Base-by-base conservation (phyloP, 2,888 invertebrate species). In the Terebella lapidaria region DNA sequence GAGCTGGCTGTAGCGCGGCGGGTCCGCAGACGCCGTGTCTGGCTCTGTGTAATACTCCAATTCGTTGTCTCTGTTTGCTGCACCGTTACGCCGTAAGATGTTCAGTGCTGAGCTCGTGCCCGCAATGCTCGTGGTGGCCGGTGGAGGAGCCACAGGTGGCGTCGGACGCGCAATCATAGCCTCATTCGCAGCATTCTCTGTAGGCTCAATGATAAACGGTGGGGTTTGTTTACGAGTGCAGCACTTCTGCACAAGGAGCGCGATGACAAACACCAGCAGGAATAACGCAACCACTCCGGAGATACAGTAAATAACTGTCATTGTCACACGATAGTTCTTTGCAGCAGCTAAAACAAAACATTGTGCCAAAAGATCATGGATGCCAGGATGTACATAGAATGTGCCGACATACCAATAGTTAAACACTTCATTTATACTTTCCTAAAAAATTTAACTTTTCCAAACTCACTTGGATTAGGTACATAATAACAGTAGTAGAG, bases 401-500 rank as follows among this genome's bases (percentile, higher is more conserved):
- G n/a, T n/a, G n/a, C n/a, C n/a, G 35, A 18, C 10, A 35, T 35
- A 15, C 10, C 35, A 35, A 10, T 10, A 35, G 18, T 35, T 35
- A 18, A 18, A 15, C 18, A 18, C 10, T 15, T 15, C 18, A 18
- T 35, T 35, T 35, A 35, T 15, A 35, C 35, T 15, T 15, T 18
- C 35, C 35, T 35, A 10, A 49, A 49, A 5, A 49, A 10, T 49
- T 20, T 49, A n/a, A 24, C n/a, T 35, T 10, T 15, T n/a, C 10
- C n/a, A 35, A 15, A 49, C 49, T 49, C 24, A 49, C 15, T 10
- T 22, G 15, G 18, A 15, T 49, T 22, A 10, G 49, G 49, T 22
- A n/a, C 53, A 28, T 68, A 68, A 60, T 68, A 68, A 58, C 68
- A 68, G 58, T 68, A 67, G 56, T 56, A 68, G 26, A 68, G 51